These are phyloP conservation scores for Campoletis sonorensis DNA, from an alignment of 1,140 invertebrate species.

Conservation along the genomic window DNA sequence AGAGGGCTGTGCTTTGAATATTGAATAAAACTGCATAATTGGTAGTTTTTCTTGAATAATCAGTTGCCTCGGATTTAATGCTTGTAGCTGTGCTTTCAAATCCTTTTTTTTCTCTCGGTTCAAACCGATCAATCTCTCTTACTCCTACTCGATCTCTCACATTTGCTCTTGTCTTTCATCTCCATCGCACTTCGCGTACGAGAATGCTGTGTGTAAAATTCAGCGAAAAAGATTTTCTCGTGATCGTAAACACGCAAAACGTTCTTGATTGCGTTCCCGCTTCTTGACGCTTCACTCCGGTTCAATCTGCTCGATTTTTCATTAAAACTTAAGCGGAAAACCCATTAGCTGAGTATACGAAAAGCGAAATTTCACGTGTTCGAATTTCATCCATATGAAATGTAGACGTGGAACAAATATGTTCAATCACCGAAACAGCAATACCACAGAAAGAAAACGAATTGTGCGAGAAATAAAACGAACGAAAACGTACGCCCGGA, in stretches of 20 bases:
- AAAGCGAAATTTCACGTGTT: slow-evolving; percentile 11
- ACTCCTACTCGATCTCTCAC: background rate
- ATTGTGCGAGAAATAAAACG: no score
- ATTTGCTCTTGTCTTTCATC: background rate
- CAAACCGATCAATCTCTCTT: background rate
- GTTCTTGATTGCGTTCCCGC: slow-evolving; percentile 3
- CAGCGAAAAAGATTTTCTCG: slow-evolving; percentile 15
- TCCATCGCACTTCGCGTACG: background rate
- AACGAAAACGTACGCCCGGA: no score
- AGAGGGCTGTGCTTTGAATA: no score
- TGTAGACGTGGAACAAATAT: no score
- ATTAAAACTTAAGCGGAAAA: background rate
- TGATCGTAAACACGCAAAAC: slow-evolving; percentile 14
- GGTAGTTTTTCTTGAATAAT: no score
- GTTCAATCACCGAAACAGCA: no score
- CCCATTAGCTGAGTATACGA: background rate
- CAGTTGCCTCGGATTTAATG: no score
- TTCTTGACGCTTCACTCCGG: background rate
- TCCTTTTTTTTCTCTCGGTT: background rate
- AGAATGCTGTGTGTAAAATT: background rate
- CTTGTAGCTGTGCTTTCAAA: background rate
- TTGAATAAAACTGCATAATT: background rate
- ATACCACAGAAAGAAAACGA: no score
- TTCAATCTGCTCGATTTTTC: background rate
- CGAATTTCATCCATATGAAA: no score